A percentile compares a stretch with the other conserved stretches of the same genome.
Conservation (phyloP, 2,113 vertebrate species). For the Pangasianodon hypophthalmus region DNA sequence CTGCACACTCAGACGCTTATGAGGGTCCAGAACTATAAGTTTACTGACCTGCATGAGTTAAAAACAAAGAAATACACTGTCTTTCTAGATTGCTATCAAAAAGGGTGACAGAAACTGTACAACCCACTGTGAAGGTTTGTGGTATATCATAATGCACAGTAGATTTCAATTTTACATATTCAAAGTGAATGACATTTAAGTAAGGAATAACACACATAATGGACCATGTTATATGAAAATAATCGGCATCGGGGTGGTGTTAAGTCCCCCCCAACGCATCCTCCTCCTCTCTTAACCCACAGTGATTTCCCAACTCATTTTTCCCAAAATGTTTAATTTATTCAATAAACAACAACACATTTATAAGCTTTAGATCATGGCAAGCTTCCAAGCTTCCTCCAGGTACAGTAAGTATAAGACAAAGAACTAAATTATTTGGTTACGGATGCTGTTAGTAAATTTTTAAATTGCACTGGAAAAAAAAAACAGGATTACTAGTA, state of each 20-base stretch:
- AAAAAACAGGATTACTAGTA: no score
- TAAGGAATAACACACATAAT: neutral
- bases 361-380: neutral
- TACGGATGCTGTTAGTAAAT: neutral
- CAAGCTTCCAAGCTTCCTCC: no score
- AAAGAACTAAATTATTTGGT: neutral
- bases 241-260: neutral
- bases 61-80: neutral
- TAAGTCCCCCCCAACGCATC: neutral
- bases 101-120: neutral
- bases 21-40: constrained; percentile 82
- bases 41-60: constrained; percentile 76
- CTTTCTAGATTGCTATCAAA: neutral
- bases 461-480: no score
- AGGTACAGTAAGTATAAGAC: neutral
- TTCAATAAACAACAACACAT: neutral
- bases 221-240: neutral
- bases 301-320: neutral
- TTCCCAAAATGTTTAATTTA: neutral
- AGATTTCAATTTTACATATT: neutral
- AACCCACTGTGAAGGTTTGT: neutral
- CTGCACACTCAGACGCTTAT: constrained; percentile 76
- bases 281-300: neutral
- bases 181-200: neutral
- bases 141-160: neutral